A percentile compares a stretch with the other conserved stretches of the same genome.
Evolutionary conservation across 2,888 invertebrate species (phyloP).

Genomic region (Pseudococcus jackbeardsleyi): DNA sequence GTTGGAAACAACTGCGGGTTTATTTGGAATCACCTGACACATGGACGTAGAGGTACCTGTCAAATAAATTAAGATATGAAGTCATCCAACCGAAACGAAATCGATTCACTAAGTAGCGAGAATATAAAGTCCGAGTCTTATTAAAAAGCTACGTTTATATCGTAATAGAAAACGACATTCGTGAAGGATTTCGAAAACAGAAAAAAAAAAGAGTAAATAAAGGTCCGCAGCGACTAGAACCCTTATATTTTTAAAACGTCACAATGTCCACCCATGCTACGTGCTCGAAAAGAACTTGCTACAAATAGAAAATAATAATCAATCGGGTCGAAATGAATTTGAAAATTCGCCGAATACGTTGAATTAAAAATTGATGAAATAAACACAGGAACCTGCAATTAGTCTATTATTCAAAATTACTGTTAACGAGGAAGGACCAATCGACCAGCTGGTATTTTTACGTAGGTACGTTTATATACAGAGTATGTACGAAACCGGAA

Average conservation of each 20-base stretch:
- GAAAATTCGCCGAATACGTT: constrained; percentile 19
- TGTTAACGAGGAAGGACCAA: constrained; percentile 43
- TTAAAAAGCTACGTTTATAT: not conserved
- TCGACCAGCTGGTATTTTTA: constrained; percentile 34
- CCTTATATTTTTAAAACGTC: not conserved
- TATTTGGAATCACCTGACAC: constrained; percentile 59
- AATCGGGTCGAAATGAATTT: not conserved
- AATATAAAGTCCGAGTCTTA: not conserved
- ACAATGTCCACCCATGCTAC: not conserved
- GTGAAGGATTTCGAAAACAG: not conserved
- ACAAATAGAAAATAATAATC: not conserved
- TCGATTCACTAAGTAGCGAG: constrained; percentile 52
- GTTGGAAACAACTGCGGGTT: constrained; percentile 23
- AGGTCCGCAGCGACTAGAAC: not conserved
- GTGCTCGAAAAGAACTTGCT: not conserved
- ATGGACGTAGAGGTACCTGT: constrained; percentile 39
- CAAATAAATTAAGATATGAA: constrained; percentile 59
- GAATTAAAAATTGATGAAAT: constrained; percentile 27
- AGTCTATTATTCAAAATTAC: constrained; percentile 44
- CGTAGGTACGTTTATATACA: not conserved
- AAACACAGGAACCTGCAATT: constrained; percentile 45
- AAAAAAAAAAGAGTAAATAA: not conserved
- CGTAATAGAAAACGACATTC: not conserved
- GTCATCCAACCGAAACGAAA: constrained; percentile 60
- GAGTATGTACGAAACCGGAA: constrained; percentile 44